Percentiles rank a stretch among this genome's conserved stretches.
Evolutionary conservation across 2,888 invertebrate species (phyloP).

Genomic region (Lissonota sp.): DNA sequence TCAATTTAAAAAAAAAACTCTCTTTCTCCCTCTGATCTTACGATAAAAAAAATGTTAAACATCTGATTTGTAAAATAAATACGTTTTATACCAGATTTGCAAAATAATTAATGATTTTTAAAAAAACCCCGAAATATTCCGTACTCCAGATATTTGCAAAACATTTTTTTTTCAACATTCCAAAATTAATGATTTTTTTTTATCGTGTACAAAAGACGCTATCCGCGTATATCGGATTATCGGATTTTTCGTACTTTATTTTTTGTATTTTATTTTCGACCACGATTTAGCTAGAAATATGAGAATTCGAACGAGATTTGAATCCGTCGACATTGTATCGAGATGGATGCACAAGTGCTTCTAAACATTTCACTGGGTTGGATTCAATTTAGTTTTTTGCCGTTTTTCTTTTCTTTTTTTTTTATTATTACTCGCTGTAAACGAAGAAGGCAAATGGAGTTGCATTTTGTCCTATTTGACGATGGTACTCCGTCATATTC

Average conservation of each 20-base stretch:
- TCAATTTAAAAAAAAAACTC: background rate
- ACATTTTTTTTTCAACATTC: too few species aligned
- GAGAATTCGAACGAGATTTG: slow-evolving; percentile 1
- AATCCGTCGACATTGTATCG: background rate
- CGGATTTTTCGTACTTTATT: slow-evolving; percentile 4
- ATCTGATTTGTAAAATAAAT: too few species aligned
- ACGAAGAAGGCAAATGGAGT: background rate
- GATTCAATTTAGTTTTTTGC: background rate
- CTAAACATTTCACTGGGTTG: background rate
- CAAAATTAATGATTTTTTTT: too few species aligned
- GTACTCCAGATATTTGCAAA: background rate
- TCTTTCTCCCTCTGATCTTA: background rate
- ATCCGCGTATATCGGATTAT: background rate
- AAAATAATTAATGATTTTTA: too few species aligned
- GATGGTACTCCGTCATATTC: background rate
- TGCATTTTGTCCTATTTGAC: background rate
- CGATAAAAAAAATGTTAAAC: too few species aligned
- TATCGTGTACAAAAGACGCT: too few species aligned
- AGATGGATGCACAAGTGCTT: slow-evolving; percentile 21
- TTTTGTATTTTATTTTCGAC: background rate
- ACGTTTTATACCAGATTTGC: too few species aligned
- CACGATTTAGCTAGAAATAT: slow-evolving; percentile 21
- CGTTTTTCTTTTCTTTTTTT: slow-evolving; percentile 9
- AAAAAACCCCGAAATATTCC: background rate
- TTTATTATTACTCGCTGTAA: background rate